Conservation (phyloP, 2,797 vertebrate species). For the Amblyraja radiata region DNA sequence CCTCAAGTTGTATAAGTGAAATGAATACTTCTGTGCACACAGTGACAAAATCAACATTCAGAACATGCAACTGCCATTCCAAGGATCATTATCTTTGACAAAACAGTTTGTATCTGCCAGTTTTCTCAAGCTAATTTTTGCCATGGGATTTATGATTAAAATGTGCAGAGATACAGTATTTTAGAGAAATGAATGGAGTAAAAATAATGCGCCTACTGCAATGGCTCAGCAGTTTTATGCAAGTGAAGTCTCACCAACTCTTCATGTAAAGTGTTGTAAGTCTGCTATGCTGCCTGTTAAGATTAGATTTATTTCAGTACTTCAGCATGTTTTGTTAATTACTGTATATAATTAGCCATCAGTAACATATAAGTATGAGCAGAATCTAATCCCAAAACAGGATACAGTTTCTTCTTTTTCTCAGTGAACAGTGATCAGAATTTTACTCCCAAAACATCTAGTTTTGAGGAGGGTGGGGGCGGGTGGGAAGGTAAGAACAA, state of each 20-base stretch:
- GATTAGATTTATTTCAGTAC: not conserved
- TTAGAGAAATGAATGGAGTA: not conserved
- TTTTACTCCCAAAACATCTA: too few species aligned
- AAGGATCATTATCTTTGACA: conserved; percentile 21
- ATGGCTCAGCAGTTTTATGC: conserved; percentile 22
- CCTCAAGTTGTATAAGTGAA: not conserved
- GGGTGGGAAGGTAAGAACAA: too few species aligned
- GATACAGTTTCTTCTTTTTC: too few species aligned
- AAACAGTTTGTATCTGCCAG: conserved; percentile 30
- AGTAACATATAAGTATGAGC: not conserved
- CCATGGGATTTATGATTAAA: conserved; percentile 24
- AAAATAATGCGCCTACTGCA: not conserved
- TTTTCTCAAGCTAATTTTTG: conserved; percentile 27
- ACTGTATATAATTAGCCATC: not conserved
- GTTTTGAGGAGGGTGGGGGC: too few species aligned
- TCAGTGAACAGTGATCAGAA: too few species aligned
- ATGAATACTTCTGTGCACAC: not conserved
- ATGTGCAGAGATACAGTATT: not conserved
- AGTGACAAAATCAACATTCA: conserved; percentile 13
- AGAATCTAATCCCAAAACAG: too few species aligned
- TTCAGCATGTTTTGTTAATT: not conserved
- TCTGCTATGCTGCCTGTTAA: not conserved
- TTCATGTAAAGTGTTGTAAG: not conserved
- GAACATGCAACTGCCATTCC: not conserved
- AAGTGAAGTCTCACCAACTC: not conserved